A percentile compares a stretch with the other conserved stretches of the same genome.
phyloP scores from a whole-genome alignment of 2,113 vertebrate species.

The Prunella himalayana region DNA sequence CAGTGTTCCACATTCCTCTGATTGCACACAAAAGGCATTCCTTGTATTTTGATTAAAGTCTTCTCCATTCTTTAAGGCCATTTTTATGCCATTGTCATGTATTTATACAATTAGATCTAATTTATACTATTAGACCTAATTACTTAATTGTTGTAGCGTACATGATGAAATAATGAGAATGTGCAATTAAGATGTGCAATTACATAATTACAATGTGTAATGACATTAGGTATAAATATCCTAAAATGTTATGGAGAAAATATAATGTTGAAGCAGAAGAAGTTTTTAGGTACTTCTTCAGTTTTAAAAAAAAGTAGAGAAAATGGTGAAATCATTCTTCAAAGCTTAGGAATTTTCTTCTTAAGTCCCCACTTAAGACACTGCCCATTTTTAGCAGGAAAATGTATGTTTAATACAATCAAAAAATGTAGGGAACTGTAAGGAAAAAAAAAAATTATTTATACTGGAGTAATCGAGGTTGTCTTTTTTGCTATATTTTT shows the following conservation, averaged over 20 bases:
- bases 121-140: constrained; percentile 70
- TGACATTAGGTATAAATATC: constrained; percentile 67
- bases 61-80: background rate
- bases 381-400: background rate
- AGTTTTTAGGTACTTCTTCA: background rate
- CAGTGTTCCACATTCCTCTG: background rate
- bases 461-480: background rate
- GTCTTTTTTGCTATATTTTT: background rate
- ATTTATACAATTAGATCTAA: constrained; percentile 63
- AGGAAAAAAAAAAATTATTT: background rate
- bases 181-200: constrained; percentile 65
- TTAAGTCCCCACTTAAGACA: background rate
- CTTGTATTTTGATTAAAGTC: background rate
- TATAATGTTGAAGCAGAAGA: constrained; percentile 10
- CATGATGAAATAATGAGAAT: constrained; percentile 68
- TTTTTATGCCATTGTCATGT: constrained; percentile 62
- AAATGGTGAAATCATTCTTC: background rate
- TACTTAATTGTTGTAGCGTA: constrained; percentile 69
- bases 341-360: background rate
- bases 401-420: background rate
- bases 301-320: background rate
- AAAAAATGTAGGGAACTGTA: background rate
- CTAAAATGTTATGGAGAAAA: constrained; percentile 57
- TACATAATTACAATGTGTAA: constrained; percentile 71
- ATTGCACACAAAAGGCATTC: background rate